These are phyloP conservation scores for Empidonax traillii DNA, from an alignment of 2,113 vertebrate genomes.

Conservation along the genomic window DNA sequence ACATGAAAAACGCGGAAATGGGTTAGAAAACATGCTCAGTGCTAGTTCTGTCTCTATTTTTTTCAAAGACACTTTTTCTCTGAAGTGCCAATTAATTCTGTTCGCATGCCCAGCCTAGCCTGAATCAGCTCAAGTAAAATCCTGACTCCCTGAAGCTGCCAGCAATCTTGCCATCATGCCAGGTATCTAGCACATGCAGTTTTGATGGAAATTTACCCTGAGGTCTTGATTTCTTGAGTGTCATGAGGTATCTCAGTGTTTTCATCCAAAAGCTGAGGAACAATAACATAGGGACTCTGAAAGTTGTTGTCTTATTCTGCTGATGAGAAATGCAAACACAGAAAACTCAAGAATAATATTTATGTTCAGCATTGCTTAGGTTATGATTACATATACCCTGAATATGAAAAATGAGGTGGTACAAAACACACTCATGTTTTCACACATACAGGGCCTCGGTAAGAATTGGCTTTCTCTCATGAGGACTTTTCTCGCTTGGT, in stretches of 20 bases:
- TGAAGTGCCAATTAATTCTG: background rate
- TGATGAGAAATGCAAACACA: background rate
- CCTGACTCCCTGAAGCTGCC: background rate
- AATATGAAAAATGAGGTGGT: background rate
- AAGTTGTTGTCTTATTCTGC: background rate
- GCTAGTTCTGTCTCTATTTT: background rate
- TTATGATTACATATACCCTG: background rate
- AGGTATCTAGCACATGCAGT: background rate
- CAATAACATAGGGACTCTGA: background rate
- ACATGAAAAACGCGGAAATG: background rate
- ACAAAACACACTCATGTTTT: background rate
- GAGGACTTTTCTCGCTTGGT: background rate
- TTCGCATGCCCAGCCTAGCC: background rate
- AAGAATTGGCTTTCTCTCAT: background rate
- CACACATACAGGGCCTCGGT: background rate
- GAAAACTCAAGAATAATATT: slow-evolving; percentile 18
- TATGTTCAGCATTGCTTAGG: background rate
- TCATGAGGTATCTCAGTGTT: background rate
- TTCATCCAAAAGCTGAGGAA: background rate
- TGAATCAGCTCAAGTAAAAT: background rate
- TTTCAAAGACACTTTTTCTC: background rate
- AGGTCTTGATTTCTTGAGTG: slow-evolving; percentile 8
- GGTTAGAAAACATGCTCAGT: background rate
- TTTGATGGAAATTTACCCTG: slow-evolving; percentile 22
- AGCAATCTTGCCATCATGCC: background rate